These are phyloP conservation scores for Drosophila aff. DNA, from an alignment of 1,140 invertebrate genomes.

Conservation along the genomic window DNA sequence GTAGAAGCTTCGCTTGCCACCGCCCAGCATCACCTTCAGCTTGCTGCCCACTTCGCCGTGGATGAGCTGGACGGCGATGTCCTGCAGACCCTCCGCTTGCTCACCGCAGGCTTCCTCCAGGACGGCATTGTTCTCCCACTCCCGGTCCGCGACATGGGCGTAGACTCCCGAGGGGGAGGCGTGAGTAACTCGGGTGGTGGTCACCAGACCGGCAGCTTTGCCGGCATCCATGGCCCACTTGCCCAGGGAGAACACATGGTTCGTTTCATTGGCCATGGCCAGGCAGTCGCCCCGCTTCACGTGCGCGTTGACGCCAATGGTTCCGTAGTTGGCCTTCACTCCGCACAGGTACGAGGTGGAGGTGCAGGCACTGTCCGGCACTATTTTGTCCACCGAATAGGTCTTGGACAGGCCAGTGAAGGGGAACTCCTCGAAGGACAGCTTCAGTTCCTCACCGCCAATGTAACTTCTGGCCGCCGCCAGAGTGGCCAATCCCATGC, in stretches of 20 bases:
- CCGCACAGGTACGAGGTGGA: slow-evolving; percentile 93
- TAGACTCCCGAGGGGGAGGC: slow-evolving; percentile 91
- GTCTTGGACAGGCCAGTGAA: slow-evolving; percentile 91
- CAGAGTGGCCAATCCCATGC: slow-evolving; percentile 91
- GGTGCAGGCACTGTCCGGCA: slow-evolving; percentile 92
- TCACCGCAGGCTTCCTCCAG: slow-evolving; percentile 84
- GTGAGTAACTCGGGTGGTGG: slow-evolving; percentile 92
- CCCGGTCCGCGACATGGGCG: slow-evolving; percentile 90
- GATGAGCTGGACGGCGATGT: slow-evolving; percentile 91
- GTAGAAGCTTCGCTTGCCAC: slow-evolving; percentile 90
- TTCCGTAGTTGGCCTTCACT: slow-evolving; percentile 93
- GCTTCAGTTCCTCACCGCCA: slow-evolving; percentile 88
- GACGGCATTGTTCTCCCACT: slow-evolving; percentile 91
- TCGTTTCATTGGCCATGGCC: slow-evolving; percentile 86
- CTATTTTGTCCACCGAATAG: slow-evolving; percentile 92
- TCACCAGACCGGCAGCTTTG: slow-evolving; percentile 91
- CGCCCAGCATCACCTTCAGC: slow-evolving; percentile 90
- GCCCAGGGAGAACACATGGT: slow-evolving; percentile 89
- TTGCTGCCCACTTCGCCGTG: slow-evolving; percentile 88
- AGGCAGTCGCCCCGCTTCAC: slow-evolving; percentile 87
- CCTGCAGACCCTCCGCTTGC: slow-evolving; percentile 86
- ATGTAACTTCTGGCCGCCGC: slow-evolving; percentile 89
- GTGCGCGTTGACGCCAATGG: slow-evolving; percentile 90
- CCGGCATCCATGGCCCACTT: slow-evolving; percentile 91
- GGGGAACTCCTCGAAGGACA: slow-evolving; percentile 93